Conservation (phyloP, 2,797 vertebrate genomes). For the Hozukius guyotensis region DNA sequence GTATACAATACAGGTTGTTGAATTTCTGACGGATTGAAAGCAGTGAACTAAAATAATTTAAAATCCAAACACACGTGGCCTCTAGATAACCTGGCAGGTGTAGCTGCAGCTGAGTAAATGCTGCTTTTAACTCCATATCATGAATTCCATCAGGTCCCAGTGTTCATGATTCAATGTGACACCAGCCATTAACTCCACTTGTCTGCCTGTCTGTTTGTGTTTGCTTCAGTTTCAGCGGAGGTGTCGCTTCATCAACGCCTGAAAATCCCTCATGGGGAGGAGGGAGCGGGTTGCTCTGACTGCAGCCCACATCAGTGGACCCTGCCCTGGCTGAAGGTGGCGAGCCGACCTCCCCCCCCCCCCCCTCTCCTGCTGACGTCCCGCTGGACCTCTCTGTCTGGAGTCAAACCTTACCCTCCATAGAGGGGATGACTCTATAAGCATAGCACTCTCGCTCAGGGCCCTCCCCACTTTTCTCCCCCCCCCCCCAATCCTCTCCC, state of each 20-base stretch:
- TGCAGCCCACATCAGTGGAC: conserved; percentile 9
- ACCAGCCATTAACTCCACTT: conserved; percentile 22
- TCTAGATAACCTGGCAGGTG: not conserved
- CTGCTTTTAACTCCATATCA: conserved; percentile 10
- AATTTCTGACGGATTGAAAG: not conserved
- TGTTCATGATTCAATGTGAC: conserved; percentile 17
- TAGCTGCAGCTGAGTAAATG: not conserved
- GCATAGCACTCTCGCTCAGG: conserved; percentile 35
- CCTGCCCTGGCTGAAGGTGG: conserved; percentile 22
- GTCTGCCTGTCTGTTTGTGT: conserved; percentile 42
- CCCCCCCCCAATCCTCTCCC: conserved; percentile 27
- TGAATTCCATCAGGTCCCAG: not conserved
- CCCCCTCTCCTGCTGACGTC: conserved; percentile 26
- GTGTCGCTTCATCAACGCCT: conserved; percentile 52
- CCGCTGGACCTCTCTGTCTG: conserved; percentile 52
- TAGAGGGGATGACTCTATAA: conserved; percentile 42
- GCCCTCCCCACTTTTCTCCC: not conserved
- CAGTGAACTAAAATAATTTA: not conserved
- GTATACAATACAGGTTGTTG: not conserved
- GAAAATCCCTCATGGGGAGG: conserved; percentile 18
- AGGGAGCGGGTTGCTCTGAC: conserved; percentile 29
- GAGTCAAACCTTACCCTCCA: conserved; percentile 41
- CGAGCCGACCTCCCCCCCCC: conserved; percentile 1
- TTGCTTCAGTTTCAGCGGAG: conserved; percentile 63
- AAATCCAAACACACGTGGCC: not conserved